Evolutionary conservation across 2,888 invertebrate genomes (phyloP), one percentile per base, ranked within the genome.

Genomic region (Adineta ricciae): DNA sequence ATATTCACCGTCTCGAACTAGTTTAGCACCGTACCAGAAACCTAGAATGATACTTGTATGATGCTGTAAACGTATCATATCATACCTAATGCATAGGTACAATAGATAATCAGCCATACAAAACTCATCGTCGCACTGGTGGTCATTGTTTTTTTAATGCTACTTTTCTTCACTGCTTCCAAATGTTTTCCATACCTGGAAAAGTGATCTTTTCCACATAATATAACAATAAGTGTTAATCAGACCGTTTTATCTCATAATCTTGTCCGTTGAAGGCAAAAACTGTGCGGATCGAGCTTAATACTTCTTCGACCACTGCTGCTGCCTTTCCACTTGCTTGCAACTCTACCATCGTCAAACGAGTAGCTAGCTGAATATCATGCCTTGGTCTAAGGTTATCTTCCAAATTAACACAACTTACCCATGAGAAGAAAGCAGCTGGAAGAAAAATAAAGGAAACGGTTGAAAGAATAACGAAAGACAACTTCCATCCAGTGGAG

Each of bases 401-500:
- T 93, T 89, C 16, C 16, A 27, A 84, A 38, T n/a, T 91, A 90
- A 93, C 49, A 64, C 0, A 2, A 41, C 78, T 24, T 38, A 85
- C 85, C 32, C 83, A 50, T 14, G 85, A 64, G 27, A 85, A 83
- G n/a, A 85, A 49, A 24, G 83, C 36, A 24, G 83, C 83, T n/a
- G 83, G 91, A 87, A 83, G 16, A 73, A 85, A 64, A 27, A 85
- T 27, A 5, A 92, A 86, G 2, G 93, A 92, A 3, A 92, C 91
- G 24, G 92, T 88, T 0, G 92, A 90, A 88, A 92, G 89, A 88
- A 92, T 91, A 9, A 92, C 92, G 14, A 93, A 88, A 0, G 92
- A 92, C 87, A 93, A 89, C 87, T 92, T 91, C 92, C 92, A 93
- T 86, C 91, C 90, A 84, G 90, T 90, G 85, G 90, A 87, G 87